Evolutionary conservation across 2,888 invertebrate species (phyloP), one percentile per base, ranked within the genome.

Genomic region (Drosophila mulleri): DNA sequence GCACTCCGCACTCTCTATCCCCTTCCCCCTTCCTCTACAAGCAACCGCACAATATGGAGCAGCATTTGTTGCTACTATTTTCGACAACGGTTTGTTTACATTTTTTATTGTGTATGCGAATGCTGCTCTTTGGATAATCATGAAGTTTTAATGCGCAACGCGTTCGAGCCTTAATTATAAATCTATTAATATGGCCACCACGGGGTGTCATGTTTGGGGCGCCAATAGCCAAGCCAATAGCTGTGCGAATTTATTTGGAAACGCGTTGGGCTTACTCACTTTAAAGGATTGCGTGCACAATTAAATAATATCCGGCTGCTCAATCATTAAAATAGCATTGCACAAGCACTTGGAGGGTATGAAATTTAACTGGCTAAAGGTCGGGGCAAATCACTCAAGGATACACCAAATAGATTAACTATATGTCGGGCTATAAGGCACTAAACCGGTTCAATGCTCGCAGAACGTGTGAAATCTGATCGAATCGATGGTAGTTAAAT

Each of bases 131-230:
- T 56, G 47, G 57, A 29, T 68, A 47, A 75, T 67, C 45, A 64
- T 53, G 57, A 73, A 76, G 70, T 74, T 72, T 72, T 72, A 72
- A 78, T 85, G 70, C 77, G 70, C 42, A 70, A 67, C 77, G 75
- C 75, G 75, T 65, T 75, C 61, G 58, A 74, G 52, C 59, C 64
- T 65, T 73, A 76, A 76, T 78, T 76, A 72, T 72, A 73, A 78
- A 76, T 76, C 66, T 78, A 78, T 76, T 71, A 73, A 83, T 78
- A 82, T 75, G 73, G 63, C 59, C 73, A 44, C 59, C 74, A 78
- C 76, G 60, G 65, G 75, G 83, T 83, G 80, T 78, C 73, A 85
- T 67, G 69, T 81, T 74, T 78, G 69, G 79, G 64, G 60, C 67
- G 73, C 39, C 29, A 29, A 29, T 29, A 29, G 29, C 29, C 29